These are phyloP conservation scores for Drosophila tsacasi DNA, from an alignment of 1,140 invertebrate genomes.

Conservation along the genomic window DNA sequence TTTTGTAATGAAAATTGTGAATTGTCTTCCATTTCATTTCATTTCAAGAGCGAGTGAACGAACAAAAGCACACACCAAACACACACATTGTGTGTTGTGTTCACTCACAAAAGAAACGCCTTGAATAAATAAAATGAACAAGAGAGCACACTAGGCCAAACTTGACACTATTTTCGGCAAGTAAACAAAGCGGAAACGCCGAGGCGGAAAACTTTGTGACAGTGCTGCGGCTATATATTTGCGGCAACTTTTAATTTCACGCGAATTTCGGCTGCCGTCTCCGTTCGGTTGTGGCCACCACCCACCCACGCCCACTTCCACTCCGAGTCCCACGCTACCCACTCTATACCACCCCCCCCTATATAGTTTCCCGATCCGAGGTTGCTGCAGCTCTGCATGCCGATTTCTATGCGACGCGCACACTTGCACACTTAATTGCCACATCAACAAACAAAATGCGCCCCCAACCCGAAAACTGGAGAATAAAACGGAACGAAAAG, in stretches of 20 bases:
- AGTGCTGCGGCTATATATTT: constrained; percentile 46
- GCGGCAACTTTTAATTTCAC: constrained; percentile 67
- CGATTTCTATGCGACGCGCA: constrained; percentile 46
- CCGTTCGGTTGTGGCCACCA: constrained; percentile 6
- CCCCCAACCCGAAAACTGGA: constrained; percentile 12
- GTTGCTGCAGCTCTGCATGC: constrained; percentile 35
- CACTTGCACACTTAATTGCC: constrained; percentile 56
- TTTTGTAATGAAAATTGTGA: constrained; percentile 57
- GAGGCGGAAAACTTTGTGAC: constrained; percentile 67
- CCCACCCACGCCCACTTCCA: constrained; percentile 7
- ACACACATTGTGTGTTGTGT: constrained; percentile 2
- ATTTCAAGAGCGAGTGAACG: constrained; percentile 1
- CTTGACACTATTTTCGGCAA: constrained; percentile 65
- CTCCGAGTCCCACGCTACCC: not conserved
- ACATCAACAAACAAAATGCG: constrained; percentile 56
- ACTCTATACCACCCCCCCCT: not conserved
- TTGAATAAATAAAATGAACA: constrained; percentile 44
- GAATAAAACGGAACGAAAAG: constrained; percentile 43
- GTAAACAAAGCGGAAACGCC: constrained; percentile 50
- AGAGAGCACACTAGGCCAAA: constrained; percentile 51
- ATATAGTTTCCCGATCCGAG: constrained; percentile 28
- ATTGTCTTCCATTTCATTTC: constrained; percentile 58
- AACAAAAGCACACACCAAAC: constrained; percentile 10
- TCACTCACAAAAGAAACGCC: constrained; percentile 19
- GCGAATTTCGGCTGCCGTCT: constrained; percentile 42